A percentile compares a stretch with the other conserved stretches of the same genome.
Evolutionary conservation across 2,797 vertebrate genomes (phyloP).

Genomic region (Gallinago stenura): DNA sequence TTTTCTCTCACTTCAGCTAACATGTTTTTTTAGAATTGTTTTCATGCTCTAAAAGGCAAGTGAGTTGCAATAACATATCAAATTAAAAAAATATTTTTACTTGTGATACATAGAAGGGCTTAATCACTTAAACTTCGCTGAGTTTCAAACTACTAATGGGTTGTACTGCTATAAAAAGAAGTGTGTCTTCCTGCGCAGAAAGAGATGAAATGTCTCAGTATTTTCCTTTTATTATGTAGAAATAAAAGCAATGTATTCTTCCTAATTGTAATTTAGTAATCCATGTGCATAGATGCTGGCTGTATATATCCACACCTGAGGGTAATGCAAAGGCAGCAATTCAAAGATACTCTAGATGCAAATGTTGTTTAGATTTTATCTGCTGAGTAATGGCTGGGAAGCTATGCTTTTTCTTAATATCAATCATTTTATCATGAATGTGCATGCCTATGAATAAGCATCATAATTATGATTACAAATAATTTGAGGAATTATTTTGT

Average conservation of each 20-base stretch:
- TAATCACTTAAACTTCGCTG: neutral
- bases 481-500: constrained; percentile 7
- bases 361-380: constrained; percentile 28
- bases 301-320: constrained; percentile 38
- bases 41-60: neutral
- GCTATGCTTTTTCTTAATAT: neutral
- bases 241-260: neutral
- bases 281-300: neutral
- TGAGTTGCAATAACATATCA: neutral
- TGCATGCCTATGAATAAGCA: constrained; percentile 19
- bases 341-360: constrained; percentile 37
- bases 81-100: neutral
- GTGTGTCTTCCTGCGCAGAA: neutral
- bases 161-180: neutral
- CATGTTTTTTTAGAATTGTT: neutral
- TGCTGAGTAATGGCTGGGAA: constrained; percentile 59
- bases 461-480: neutral
- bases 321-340: constrained; percentile 81
- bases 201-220: neutral
- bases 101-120: neutral
- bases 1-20: neutral
- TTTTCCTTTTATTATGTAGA: neutral
- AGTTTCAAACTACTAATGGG: neutral
- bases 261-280: neutral
- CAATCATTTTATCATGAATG: neutral